Conservation (phyloP, 2,113 vertebrate species). For the Argyrosomus japonicus region DNA sequence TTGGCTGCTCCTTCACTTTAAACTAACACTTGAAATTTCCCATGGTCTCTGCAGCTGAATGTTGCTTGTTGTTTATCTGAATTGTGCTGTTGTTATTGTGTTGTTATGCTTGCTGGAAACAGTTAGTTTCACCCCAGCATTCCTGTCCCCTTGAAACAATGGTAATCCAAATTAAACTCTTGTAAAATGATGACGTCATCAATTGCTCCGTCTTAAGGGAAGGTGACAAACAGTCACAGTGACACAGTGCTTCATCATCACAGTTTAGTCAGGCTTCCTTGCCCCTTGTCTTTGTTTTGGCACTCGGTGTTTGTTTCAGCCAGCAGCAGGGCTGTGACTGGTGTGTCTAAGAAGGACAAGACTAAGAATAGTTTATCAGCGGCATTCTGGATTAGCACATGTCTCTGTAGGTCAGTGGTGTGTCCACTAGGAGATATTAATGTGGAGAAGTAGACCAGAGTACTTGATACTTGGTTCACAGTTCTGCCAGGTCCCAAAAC, state of each 20-base stretch:
- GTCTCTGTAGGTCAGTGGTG: constrained; percentile 56
- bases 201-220: constrained; percentile 14
- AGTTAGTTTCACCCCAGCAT: constrained; percentile 12
- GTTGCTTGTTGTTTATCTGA: constrained; percentile 2
- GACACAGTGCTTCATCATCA: constrained; percentile 21
- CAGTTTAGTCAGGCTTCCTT: constrained; percentile 23
- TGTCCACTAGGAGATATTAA: constrained; percentile 32
- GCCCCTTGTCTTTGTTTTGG: constrained; percentile 37
- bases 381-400: constrained; percentile 50
- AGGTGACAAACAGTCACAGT: constrained; percentile 30
- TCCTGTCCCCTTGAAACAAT: constrained; percentile 30
- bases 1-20: not conserved
- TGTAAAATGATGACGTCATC: constrained; percentile 18
- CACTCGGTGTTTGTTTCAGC: constrained; percentile 14
- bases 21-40: not conserved
- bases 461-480: constrained; percentile 1
- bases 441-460: constrained; percentile 1
- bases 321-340: constrained; percentile 15
- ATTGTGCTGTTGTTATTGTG: not conserved
- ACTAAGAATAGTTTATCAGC: constrained; percentile 74
- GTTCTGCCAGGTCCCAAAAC: not conserved
- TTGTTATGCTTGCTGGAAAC: constrained; percentile 9
- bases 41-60: constrained; percentile 2
- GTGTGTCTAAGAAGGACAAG: constrained; percentile 48
- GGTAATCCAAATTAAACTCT: not conserved